Evolutionary conservation across 2,113 vertebrate genomes (phyloP).

Genomic region (Erythrolamprus reginae): DNA sequence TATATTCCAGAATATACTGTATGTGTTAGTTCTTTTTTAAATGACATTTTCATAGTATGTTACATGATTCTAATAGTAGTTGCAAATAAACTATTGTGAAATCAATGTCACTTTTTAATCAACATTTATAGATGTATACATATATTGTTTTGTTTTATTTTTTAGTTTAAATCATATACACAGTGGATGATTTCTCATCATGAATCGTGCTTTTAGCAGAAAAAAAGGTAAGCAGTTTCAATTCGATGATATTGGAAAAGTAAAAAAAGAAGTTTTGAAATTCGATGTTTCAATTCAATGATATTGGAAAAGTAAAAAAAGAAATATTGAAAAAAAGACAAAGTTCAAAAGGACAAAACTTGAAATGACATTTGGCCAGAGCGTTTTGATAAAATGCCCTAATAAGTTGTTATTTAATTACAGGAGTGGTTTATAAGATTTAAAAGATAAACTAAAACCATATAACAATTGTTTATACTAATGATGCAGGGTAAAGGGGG

Average conservation of each 20-base stretch:
- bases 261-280: neutral
- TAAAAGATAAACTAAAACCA: neutral
- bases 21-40: neutral
- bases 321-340: neutral
- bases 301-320: neutral
- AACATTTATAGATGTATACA: neutral
- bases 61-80: neutral
- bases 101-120: neutral
- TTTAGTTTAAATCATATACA: slow-evolving; percentile 35
- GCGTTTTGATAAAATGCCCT: neutral
- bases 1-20: neutral
- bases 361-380: neutral
- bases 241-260: neutral
- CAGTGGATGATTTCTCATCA: slow-evolving; percentile 63
- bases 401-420: neutral
- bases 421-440: neutral
- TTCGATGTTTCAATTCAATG: too few relatives aligned
- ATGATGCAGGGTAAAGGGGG: neutral
- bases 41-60: neutral
- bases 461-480: neutral
- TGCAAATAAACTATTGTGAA: neutral
- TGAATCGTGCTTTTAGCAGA: slow-evolving; percentile 91
- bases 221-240: slow-evolving; percentile 81
- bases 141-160: neutral
- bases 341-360: neutral